Evolutionary conservation across 2,113 vertebrate genomes (phyloP).

Genomic region (Rhinolophus sinicus): DNA sequence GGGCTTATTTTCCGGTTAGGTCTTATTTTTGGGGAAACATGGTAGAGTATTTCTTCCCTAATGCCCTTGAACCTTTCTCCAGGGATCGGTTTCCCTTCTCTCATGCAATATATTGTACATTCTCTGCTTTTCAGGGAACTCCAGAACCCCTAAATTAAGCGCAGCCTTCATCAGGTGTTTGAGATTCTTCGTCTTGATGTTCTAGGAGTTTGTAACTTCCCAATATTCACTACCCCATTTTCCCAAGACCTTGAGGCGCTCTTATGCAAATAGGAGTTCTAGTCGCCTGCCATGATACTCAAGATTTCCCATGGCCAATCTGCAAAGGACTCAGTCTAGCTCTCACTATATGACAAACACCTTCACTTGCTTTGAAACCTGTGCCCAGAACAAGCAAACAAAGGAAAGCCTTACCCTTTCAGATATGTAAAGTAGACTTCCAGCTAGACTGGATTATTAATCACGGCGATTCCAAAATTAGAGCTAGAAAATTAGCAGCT

Average conservation of each 20-base stretch:
- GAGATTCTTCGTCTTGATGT: not conserved
- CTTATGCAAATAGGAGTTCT: not conserved
- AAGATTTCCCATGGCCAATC: not conserved
- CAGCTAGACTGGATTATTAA: not conserved
- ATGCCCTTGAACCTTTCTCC: not conserved
- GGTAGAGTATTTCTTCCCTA: not conserved
- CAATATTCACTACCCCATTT: not conserved
- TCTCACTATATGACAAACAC: not conserved
- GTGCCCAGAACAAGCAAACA: not conserved
- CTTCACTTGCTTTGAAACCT: not conserved
- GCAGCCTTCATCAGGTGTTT: not conserved
- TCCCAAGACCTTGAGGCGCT: not conserved
- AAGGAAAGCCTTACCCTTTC: not conserved
- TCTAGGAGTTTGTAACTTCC: slow-evolving; percentile 1
- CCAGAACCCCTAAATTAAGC: not conserved
- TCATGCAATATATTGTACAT: not conserved
- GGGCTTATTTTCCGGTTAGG: too few relatives aligned
- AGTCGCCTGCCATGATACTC: not conserved
- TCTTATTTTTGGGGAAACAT: too few relatives aligned
- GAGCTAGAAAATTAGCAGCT: not conserved
- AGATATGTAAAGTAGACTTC: not conserved
- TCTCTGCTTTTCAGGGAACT: not conserved
- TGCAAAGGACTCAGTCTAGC: not conserved
- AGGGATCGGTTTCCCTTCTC: not conserved
- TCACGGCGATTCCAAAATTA: not conserved